phyloP scores from a whole-genome alignment of 2,113 vertebrate species.

The Rhadina sibilatrix region DNA sequence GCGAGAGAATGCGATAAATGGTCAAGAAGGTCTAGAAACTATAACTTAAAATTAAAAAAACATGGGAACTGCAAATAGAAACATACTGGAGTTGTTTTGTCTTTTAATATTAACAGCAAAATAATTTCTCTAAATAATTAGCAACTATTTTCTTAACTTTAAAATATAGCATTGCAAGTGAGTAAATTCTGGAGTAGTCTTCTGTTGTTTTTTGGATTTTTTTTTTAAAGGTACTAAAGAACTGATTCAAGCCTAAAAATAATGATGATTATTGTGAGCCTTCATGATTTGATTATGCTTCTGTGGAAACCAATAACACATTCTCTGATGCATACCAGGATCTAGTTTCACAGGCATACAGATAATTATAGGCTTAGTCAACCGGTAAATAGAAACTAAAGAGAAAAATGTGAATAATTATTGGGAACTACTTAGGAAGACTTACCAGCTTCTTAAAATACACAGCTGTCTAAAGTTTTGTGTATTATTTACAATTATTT shows the following conservation, averaged over 20 bases:
- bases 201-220: fast-evolving
- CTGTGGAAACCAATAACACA: not conserved
- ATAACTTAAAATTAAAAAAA: not conserved
- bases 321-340: constrained; percentile 8
- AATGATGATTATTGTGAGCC: not conserved
- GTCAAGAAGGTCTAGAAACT: not conserved
- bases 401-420: not conserved
- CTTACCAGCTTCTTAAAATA: not conserved
- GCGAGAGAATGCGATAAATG: not conserved
- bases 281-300: not conserved
- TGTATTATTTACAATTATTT: not conserved
- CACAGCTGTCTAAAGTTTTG: not conserved
- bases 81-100: not conserved
- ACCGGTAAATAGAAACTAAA: constrained; percentile 15
- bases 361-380: constrained; percentile 15
- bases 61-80: not conserved
- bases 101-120: not conserved
- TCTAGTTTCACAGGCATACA: not conserved
- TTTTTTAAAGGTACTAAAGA: not conserved
- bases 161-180: not conserved
- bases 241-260: not conserved
- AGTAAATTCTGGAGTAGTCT: not conserved
- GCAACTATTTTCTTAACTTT: not conserved
- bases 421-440: not conserved
- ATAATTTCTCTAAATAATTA: not conserved